These are phyloP conservation scores for Scaptomyza caliginosa DNA, from an alignment of 2,888 invertebrate species.

Conservation along the genomic window DNA sequence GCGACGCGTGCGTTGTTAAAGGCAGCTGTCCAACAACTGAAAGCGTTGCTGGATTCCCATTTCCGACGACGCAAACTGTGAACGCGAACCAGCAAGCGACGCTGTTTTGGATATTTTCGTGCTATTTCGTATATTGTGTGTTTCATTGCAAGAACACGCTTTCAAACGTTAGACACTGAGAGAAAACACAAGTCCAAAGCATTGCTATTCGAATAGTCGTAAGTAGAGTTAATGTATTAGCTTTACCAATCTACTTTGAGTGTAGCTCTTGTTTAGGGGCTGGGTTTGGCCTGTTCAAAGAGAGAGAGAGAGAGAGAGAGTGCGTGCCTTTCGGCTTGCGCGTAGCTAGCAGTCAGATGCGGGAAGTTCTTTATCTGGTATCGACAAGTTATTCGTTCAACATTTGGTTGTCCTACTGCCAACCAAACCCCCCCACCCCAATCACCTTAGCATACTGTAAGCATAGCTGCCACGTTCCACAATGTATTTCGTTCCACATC, in stretches of 20 bases:
- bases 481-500: conserved; percentile 40
- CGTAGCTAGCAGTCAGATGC: conserved; percentile 22
- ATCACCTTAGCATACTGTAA: neutral
- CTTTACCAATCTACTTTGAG: too few species aligned
- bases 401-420: conserved; percentile 13
- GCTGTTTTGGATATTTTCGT: conserved; percentile 51
- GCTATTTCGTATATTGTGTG: conserved; percentile 24
- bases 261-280: conserved; percentile 13
- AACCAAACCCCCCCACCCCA: neutral
- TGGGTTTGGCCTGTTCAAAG: conserved; percentile 1
- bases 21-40: conserved; percentile 75
- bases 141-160: conserved; percentile 32
- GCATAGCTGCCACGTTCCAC: conserved; percentile 28
- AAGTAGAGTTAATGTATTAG: too few species aligned
- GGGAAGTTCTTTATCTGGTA: conserved; percentile 23
- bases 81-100: neutral
- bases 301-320: conserved; percentile 15
- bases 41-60: conserved; percentile 30
- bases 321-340: conserved; percentile 43
- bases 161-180: neutral
- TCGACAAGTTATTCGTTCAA: conserved; percentile 19
- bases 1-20: conserved; percentile 60
- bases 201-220: too few species aligned
- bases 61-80: conserved; percentile 23
- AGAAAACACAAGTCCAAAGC: neutral